These are phyloP conservation scores for Pitta sordida DNA, from an alignment of 2,113 vertebrate species.

Conservation along the genomic window DNA sequence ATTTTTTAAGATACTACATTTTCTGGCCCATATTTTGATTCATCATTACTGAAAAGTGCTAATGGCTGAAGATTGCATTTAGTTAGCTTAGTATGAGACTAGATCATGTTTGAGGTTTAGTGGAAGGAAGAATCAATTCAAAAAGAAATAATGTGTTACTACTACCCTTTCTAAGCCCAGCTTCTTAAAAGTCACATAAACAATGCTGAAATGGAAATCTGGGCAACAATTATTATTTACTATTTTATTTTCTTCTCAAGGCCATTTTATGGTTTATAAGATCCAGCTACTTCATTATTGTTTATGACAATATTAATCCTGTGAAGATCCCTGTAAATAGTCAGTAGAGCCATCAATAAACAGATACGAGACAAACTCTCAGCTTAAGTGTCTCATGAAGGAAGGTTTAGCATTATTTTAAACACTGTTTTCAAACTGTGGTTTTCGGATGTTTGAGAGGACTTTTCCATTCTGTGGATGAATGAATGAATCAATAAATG, in stretches of 20 bases:
- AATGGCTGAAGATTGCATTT: background rate
- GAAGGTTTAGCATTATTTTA: background rate
- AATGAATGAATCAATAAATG: too few species aligned
- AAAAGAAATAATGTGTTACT: background rate
- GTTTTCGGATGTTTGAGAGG: accelerated
- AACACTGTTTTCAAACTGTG: background rate
- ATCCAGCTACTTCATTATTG: background rate
- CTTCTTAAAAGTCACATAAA: background rate
- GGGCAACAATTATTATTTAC: background rate
- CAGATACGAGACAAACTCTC: background rate
- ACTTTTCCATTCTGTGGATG: background rate
- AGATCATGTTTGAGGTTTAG: background rate
- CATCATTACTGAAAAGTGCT: background rate
- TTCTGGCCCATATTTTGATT: background rate
- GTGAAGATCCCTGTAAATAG: background rate
- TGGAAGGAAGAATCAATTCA: background rate
- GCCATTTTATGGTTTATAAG: background rate
- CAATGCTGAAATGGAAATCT: background rate
- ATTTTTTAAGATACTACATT: background rate
- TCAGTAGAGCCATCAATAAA: background rate
- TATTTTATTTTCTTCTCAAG: background rate
- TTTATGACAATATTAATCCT: background rate
- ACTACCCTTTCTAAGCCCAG: background rate
- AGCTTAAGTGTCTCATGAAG: background rate
- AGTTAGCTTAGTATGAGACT: background rate